These are phyloP conservation scores for Neocrepidodera transversa DNA, from an alignment of 2,888 invertebrate species.

Conservation along the genomic window DNA sequence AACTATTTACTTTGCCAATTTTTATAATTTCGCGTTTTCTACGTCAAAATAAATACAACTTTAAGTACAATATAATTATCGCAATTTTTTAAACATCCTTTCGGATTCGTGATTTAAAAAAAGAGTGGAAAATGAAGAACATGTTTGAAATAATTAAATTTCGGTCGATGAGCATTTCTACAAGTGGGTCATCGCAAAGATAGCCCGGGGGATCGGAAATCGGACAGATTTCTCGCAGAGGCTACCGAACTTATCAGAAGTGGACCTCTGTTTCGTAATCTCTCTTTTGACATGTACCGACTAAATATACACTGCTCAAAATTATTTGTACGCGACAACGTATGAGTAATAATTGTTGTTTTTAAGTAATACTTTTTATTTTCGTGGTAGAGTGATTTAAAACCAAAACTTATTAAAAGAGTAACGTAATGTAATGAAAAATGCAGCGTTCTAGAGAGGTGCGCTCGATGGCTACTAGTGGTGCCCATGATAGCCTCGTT, in stretches of 20 bases:
- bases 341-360: too few relatives aligned
- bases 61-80: constrained; percentile 11
- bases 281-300: constrained; percentile 3
- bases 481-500: too few relatives aligned
- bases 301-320: not conserved
- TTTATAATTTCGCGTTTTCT: constrained; percentile 3
- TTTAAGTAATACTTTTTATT: too few relatives aligned
- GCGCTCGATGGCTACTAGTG: too few relatives aligned
- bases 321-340: too few relatives aligned
- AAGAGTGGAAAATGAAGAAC: not conserved
- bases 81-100: constrained; percentile 1
- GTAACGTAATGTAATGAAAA: too few relatives aligned
- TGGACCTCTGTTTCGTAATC: constrained; percentile 19
- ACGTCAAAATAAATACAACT: constrained; percentile 4
- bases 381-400: too few relatives aligned
- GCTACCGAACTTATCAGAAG: constrained; percentile 31
- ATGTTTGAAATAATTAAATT: constrained; percentile 24
- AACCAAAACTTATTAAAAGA: too few relatives aligned
- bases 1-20: constrained; percentile 1
- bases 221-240: constrained; percentile 33
- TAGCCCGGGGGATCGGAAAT: constrained; percentile 33
- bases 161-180: constrained; percentile 25
- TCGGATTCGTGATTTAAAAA: not conserved
- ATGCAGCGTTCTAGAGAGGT: too few relatives aligned
- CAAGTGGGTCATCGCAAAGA: constrained; percentile 21